Percentiles rank a stretch among this genome's conserved stretches.
Evolutionary conservation across 2,888 invertebrate species (phyloP).

Genomic region (Entomobrya proxima): DNA sequence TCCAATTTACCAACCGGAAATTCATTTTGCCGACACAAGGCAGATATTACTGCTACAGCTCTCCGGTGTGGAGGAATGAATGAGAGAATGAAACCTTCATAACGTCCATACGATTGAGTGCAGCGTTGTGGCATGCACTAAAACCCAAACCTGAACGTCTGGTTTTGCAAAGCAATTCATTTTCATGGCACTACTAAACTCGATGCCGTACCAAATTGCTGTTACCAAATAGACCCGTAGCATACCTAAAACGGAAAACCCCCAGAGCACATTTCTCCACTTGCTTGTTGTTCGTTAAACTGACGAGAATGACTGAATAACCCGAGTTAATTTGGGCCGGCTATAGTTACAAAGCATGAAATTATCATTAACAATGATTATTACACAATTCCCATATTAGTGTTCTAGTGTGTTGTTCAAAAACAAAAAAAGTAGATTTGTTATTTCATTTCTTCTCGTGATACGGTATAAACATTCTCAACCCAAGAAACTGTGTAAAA

Average conservation of each 20-base stretch:
- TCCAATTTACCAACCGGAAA: constrained; percentile 44
- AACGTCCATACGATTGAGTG: too few relatives aligned
- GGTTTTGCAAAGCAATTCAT: not conserved
- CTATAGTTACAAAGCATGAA: constrained; percentile 38
- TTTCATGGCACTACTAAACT: not conserved
- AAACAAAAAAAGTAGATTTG: not conserved
- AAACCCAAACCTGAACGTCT: too few relatives aligned
- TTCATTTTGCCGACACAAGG: constrained; percentile 18
- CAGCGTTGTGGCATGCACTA: too few relatives aligned
- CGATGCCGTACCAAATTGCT: not conserved
- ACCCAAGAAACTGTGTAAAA: not conserved
- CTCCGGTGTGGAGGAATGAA: not conserved
- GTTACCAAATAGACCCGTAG: constrained; percentile 9
- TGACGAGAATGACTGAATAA: not conserved
- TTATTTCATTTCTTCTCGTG: not conserved
- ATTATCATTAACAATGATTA: constrained; percentile 37
- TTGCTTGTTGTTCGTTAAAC: constrained; percentile 25
- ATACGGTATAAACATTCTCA: not conserved
- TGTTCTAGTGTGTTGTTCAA: not conserved
- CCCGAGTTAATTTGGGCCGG: constrained; percentile 22
- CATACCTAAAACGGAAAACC: constrained; percentile 32
- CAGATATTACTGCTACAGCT: not conserved
- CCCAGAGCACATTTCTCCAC: not conserved
- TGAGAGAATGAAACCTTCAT: too few relatives aligned
- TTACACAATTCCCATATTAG: constrained; percentile 12